Conservation (phyloP, 2,888 invertebrate genomes). For the Erebia aethiops region DNA sequence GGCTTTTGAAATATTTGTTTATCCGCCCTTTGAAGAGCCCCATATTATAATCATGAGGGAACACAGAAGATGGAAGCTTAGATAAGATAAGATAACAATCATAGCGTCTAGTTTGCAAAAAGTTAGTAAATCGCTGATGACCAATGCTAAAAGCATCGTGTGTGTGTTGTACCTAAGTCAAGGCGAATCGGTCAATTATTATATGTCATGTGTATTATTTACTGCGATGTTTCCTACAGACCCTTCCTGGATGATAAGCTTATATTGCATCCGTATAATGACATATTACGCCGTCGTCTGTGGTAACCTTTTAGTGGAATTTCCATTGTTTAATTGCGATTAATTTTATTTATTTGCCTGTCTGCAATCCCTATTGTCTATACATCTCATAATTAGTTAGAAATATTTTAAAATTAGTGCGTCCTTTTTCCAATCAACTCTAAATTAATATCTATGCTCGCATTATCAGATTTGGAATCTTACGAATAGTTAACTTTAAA, state of each 20-base stretch:
- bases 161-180: constrained; percentile 29
- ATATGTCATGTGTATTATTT: constrained; percentile 35
- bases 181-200: constrained; percentile 44
- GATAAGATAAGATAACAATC: too few relatives aligned
- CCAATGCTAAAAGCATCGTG: not conserved
- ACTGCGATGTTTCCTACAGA: constrained; percentile 33
- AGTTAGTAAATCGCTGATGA: not conserved
- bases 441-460: too few relatives aligned
- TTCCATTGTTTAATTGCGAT: constrained; percentile 4
- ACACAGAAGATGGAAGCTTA: too few relatives aligned
- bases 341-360: not conserved
- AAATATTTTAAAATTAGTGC: too few relatives aligned
- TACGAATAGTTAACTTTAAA: too few relatives aligned
- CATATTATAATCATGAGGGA: too few relatives aligned
- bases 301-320: constrained; percentile 16
- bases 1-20: too few relatives aligned
- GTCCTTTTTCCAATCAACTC: too few relatives aligned
- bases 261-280: constrained; percentile 33
- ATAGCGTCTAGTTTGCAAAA: not conserved
- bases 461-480: too few relatives aligned
- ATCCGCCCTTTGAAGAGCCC: too few relatives aligned
- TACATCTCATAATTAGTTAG: not conserved
- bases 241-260: constrained; percentile 32
- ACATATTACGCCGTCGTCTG: constrained; percentile 15
- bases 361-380: not conserved